A percentile compares a stretch with the other conserved stretches of the same genome.
Conservation (phyloP, 1,140 invertebrate species). For the Coboldia fuscipes region DNA sequence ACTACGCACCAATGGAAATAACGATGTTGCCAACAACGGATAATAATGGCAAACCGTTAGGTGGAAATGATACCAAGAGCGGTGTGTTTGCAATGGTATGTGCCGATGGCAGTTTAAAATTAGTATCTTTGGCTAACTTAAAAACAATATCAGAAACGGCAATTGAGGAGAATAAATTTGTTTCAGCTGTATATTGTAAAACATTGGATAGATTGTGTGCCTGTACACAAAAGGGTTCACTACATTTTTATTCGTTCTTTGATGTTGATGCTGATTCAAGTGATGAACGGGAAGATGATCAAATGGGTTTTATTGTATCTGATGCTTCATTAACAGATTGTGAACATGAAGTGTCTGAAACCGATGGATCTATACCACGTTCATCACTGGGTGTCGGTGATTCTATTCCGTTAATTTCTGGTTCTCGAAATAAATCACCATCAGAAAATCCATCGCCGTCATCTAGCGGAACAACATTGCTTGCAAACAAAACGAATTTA, state of each 20-base stretch:
- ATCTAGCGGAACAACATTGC: conserved; percentile 9
- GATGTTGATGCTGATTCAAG: conserved; percentile 42
- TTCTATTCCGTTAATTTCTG: conserved; percentile 3
- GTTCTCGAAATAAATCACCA: conserved; percentile 4
- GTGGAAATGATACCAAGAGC: conserved; percentile 17
- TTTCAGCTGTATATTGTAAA: conserved; percentile 53
- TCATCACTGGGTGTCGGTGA: neutral
- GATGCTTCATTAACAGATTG: conserved; percentile 3
- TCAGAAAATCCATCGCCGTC: conserved; percentile 10
- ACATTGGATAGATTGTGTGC: conserved; percentile 67
- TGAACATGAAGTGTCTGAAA: conserved; percentile 10
- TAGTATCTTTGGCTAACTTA: conserved; percentile 40
- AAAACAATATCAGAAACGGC: conserved; percentile 36
- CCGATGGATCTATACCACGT: conserved; percentile 5
- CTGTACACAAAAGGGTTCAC: conserved; percentile 50
- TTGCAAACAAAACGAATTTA: conserved; percentile 32
- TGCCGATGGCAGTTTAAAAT: conserved; percentile 40
- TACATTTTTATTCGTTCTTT: conserved; percentile 62
- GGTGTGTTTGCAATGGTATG: conserved; percentile 34
- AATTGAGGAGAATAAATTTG: conserved; percentile 42
- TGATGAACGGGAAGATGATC: conserved; percentile 43
- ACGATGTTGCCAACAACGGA: conserved; percentile 43
- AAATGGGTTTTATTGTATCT: conserved; percentile 23
- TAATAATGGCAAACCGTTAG: conserved; percentile 21
- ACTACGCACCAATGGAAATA: conserved; percentile 41